phyloP scores from a whole-genome alignment of 2,888 invertebrate genomes.

The Anthophora plumipes region DNA sequence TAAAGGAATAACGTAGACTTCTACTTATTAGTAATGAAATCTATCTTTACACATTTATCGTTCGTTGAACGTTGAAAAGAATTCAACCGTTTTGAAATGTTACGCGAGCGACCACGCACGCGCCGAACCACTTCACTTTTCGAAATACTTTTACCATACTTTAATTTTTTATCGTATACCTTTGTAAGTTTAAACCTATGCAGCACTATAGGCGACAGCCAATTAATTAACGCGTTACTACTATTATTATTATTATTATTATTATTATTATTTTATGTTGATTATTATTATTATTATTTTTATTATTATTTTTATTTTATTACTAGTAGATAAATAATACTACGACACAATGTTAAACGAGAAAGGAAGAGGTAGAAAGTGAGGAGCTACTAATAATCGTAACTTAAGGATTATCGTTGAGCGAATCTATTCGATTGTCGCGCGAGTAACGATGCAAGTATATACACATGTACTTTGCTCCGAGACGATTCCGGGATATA shows the following conservation, averaged over 20 bases:
- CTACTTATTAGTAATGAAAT: constrained; percentile 48
- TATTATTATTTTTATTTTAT: constrained; percentile 70
- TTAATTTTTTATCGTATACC: constrained; percentile 76
- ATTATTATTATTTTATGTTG: constrained; percentile 61
- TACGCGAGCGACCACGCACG: constrained; percentile 25
- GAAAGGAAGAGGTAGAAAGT: constrained; percentile 57
- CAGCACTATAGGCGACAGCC: constrained; percentile 75
- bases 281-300: constrained; percentile 6
- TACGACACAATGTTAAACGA: constrained; percentile 50
- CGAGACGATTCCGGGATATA: constrained; percentile 58
- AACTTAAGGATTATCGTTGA: constrained; percentile 62
- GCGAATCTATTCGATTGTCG: constrained; percentile 59
- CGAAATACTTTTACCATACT: constrained; percentile 76
- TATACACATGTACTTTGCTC: constrained; percentile 52
- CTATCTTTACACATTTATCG: constrained; percentile 56
- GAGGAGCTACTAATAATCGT: constrained; percentile 65
- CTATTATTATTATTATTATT: constrained; percentile 71
- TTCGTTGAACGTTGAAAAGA: constrained; percentile 44
- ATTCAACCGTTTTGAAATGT: constrained; percentile 49
- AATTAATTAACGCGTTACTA: constrained; percentile 73
- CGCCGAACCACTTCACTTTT: constrained; percentile 64
- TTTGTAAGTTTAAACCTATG: constrained; percentile 72
- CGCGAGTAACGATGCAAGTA: constrained; percentile 66
- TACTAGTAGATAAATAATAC: constrained; percentile 70
- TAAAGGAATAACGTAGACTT: constrained; percentile 58